These are phyloP conservation scores for Eidolon dupreanum DNA, from an alignment of 2,797 vertebrate species.

Conservation along the genomic window DNA sequence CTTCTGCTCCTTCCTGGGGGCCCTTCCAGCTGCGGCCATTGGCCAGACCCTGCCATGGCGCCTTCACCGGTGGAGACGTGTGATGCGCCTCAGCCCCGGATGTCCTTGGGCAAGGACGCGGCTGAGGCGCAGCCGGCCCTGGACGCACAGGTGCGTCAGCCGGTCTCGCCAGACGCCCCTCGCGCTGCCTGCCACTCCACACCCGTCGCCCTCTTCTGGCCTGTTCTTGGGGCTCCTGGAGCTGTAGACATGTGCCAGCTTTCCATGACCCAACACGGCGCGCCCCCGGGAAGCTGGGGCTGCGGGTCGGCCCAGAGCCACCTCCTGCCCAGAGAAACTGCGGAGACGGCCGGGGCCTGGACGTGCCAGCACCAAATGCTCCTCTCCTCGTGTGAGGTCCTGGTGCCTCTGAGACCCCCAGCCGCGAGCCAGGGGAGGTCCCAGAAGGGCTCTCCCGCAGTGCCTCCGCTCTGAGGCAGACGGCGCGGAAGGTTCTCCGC, in stretches of 20 bases:
- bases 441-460: not conserved
- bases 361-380: not conserved
- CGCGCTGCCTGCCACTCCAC: not conserved
- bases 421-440: not conserved
- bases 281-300: not conserved
- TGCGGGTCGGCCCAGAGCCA: accelerated
- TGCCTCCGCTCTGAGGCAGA: accelerated
- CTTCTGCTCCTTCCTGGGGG: not conserved
- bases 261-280: not conserved
- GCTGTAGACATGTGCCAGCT: not conserved
- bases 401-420: not conserved
- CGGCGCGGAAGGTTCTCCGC: accelerated
- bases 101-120: not conserved
- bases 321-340: not conserved
- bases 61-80: too few relatives aligned
- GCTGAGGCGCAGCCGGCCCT: not conserved
- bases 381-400: not conserved
- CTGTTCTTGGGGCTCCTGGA: not conserved
- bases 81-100: accelerated
- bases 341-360: accelerated
- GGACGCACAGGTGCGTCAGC: accelerated
- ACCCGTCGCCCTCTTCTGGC: not conserved
- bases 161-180: too few relatives aligned
- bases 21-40: accelerated
- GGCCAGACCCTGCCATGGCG: not conserved